Conservation (phyloP, 1,140 invertebrate species). For the Pseudomyrmex sp. region DNA sequence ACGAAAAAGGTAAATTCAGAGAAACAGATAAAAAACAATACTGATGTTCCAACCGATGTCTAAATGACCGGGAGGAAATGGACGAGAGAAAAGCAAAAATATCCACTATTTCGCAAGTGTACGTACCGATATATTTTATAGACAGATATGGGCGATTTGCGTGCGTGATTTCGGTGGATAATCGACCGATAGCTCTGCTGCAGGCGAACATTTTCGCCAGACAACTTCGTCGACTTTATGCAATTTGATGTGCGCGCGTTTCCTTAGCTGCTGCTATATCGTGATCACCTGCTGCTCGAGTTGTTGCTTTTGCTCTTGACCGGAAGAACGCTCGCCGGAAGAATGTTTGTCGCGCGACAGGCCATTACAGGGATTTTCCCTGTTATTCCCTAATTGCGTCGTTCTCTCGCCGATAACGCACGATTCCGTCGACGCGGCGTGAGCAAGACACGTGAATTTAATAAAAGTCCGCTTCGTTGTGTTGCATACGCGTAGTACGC, state of each 20-base stretch:
- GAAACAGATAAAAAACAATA: constrained; percentile 32
- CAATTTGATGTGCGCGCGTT: constrained; percentile 75
- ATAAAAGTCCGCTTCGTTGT: not conserved
- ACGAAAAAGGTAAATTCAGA: not conserved
- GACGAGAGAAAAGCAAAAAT: too few species aligned
- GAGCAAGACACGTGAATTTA: constrained; percentile 21
- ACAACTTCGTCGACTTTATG: constrained; percentile 67
- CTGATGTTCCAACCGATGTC: not conserved
- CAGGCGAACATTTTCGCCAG: constrained; percentile 69
- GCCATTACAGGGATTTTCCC: constrained; percentile 69
- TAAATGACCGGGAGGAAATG: too few species aligned
- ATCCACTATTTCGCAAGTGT: not conserved
- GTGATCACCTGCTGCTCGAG: constrained; percentile 40
- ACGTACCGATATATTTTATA: constrained; percentile 64
- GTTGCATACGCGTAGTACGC: not conserved
- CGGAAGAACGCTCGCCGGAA: constrained; percentile 43
- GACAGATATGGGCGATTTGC: constrained; percentile 53
- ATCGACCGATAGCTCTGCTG: constrained; percentile 61
- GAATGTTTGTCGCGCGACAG: constrained; percentile 50
- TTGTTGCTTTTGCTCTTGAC: constrained; percentile 54
- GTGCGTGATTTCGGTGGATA: constrained; percentile 52
- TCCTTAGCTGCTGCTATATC: constrained; percentile 51
- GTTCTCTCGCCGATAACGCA: not conserved
- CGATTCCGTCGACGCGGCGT: not conserved
- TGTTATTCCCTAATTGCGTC: not conserved